Evolutionary conservation across 2,113 vertebrate genomes (phyloP), one percentile per base, ranked within the genome.

Genomic region (Microcebus lehilahytsara): DNA sequence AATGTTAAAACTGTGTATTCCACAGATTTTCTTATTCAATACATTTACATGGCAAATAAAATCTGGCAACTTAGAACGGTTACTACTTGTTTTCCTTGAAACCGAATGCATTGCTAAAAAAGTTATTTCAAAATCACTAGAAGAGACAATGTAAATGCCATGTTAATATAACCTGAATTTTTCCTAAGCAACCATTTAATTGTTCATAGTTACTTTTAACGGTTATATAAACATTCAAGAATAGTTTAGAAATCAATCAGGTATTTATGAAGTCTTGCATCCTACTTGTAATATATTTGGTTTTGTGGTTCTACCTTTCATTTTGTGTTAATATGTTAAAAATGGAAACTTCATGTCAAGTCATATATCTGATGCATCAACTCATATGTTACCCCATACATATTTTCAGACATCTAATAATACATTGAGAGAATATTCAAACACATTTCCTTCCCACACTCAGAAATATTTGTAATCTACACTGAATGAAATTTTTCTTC

Each of bases 51-150:
- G 6, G 16, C 51, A 89, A 96, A 91, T 78, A 46, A 91, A 58
- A 22, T 22, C 69, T 40, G 69, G 69, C 37, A 40, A 60, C 89
- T 53, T 80, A 53, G 14, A 96, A 79, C 51, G 88, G 92, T 88
- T 88, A 81, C 94, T 93, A 95, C 75, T n/a, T 56, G 17, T 67
- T 93, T 92, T 89, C 79, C 51, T 69, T 86, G 53, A 88, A 85
- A 37, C 32, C 49, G 34, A 89, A 92, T 92, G 42, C 30, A 83
- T 72, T 96, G 17, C 32, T 30, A 85, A 81, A 90, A 25, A 11
- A 46, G 11, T 22, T 90, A 25, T 81, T 87, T 92, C 60, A 72
- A 77, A 89, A 87, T 96, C 51, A 23, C 53, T 62, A 77, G n/a
- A 84, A 86, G 17, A 86, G 37, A 62, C n/a, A 79, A 7, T 30